Percentiles rank a stretch among this genome's conserved stretches.
These are phyloP conservation scores for Andrena hattorfiana DNA, from an alignment of 2,888 invertebrate species.

Conservation along the genomic window DNA sequence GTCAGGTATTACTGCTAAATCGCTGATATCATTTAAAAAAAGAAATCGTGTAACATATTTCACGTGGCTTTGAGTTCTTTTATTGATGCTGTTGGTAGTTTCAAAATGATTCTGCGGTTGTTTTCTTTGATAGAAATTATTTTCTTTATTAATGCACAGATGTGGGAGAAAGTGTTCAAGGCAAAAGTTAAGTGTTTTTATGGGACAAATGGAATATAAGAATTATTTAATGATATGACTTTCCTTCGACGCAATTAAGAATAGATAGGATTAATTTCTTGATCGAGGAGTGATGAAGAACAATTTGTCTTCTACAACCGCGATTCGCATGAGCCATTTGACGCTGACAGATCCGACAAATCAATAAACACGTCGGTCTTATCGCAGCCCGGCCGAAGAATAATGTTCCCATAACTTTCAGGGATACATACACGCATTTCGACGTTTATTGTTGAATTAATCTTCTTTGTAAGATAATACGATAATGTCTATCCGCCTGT, in stretches of 20 bases:
- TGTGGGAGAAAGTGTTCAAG: not conserved
- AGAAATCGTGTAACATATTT: no score
- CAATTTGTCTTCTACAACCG: not conserved
- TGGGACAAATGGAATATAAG: not conserved
- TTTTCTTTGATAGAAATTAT: not conserved
- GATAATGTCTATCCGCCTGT: not conserved
- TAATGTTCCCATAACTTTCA: slow-evolving; percentile 25
- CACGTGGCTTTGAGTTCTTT: no score
- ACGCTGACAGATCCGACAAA: slow-evolving; percentile 37
- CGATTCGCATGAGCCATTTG: slow-evolving; percentile 1
- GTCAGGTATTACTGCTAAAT: not conserved
- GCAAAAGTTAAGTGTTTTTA: not conserved
- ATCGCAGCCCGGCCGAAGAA: slow-evolving; percentile 22
- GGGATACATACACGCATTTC: not conserved
- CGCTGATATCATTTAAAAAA: no score
- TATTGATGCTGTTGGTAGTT: no score
- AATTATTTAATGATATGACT: not conserved
- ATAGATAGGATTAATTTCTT: not conserved
- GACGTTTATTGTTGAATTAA: slow-evolving; percentile 25
- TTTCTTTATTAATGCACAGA: not conserved
- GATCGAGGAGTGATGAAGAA: not conserved
- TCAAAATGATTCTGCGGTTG: not conserved
- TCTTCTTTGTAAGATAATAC: not conserved
- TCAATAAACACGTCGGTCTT: slow-evolving; percentile 32
- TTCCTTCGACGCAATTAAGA: not conserved